These are phyloP conservation scores for Characodon lateralis DNA, from an alignment of 2,797 vertebrate species.

Conservation along the genomic window DNA sequence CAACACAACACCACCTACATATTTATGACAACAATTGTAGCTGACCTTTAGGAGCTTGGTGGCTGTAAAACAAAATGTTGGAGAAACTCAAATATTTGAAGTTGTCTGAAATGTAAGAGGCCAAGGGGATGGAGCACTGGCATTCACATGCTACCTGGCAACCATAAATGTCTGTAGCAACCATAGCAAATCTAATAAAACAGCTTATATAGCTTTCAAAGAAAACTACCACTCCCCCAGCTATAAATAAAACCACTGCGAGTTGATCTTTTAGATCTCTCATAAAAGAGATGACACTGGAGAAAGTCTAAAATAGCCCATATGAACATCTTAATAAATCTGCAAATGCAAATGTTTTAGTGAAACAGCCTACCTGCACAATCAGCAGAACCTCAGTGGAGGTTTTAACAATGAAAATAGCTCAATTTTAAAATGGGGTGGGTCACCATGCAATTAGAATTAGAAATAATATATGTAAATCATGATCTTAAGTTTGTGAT, in stretches of 20 bases:
- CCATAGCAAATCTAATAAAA: background rate
- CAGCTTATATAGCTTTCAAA: conserved; percentile 1
- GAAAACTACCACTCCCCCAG: background rate
- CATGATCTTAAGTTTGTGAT: background rate
- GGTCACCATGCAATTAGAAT: background rate
- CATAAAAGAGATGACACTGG: conserved; percentile 1
- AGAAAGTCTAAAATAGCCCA: background rate
- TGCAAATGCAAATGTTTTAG: background rate
- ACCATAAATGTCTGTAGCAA: background rate
- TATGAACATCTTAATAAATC: background rate
- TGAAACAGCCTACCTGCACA: background rate
- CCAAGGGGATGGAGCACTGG: background rate
- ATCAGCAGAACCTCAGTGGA: background rate
- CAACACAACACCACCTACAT: too few species aligned
- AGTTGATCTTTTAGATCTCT: background rate
- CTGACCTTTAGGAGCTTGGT: too few species aligned
- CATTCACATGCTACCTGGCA: conserved; percentile 8
- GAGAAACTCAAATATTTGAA: conserved; percentile 1
- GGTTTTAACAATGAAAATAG: background rate
- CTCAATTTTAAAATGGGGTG: background rate
- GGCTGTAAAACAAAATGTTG: background rate
- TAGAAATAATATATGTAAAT: background rate
- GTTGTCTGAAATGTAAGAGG: background rate
- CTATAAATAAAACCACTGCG: conserved; percentile 7
- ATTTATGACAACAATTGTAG: too few species aligned